phyloP scores from a whole-genome alignment of 2,113 vertebrate genomes.

The Tragelaphus buxtoni region DNA sequence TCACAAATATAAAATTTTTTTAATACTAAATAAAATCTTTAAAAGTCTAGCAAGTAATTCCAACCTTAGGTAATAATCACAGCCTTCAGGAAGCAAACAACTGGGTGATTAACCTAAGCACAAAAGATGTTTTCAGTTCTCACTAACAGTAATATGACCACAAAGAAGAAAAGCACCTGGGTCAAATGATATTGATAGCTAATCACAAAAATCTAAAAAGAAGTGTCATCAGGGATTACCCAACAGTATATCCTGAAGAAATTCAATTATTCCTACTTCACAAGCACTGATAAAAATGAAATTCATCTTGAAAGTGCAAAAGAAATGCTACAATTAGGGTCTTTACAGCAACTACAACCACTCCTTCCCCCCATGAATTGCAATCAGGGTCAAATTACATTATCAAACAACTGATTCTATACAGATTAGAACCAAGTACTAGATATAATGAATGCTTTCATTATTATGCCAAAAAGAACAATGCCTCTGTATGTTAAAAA shows the following conservation, averaged over 20 bases:
- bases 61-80: neutral
- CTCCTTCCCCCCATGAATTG: neutral
- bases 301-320: neutral
- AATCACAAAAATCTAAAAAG: constrained; percentile 1
- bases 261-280: constrained; percentile 13
- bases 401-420: constrained; percentile 41
- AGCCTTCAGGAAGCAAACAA: constrained; percentile 4
- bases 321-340: constrained; percentile 34
- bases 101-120: neutral
- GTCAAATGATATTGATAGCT: constrained; percentile 5
- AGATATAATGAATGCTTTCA: constrained; percentile 56
- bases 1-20: neutral
- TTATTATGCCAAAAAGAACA: constrained; percentile 38
- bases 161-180: neutral
- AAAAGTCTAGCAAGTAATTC: constrained; percentile 17
- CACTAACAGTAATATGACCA: neutral
- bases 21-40: constrained; percentile 67
- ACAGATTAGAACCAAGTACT: constrained; percentile 34
- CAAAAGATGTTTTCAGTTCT: constrained; percentile 11
- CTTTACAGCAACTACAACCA: neutral
- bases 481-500: constrained; percentile 47
- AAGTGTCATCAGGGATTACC: constrained; percentile 15
- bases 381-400: neutral
- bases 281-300: constrained; percentile 30
- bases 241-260: constrained; percentile 22